Evolutionary conservation across 2,113 vertebrate species (phyloP).

Genomic region (sheep (Ovis aries)): DNA sequence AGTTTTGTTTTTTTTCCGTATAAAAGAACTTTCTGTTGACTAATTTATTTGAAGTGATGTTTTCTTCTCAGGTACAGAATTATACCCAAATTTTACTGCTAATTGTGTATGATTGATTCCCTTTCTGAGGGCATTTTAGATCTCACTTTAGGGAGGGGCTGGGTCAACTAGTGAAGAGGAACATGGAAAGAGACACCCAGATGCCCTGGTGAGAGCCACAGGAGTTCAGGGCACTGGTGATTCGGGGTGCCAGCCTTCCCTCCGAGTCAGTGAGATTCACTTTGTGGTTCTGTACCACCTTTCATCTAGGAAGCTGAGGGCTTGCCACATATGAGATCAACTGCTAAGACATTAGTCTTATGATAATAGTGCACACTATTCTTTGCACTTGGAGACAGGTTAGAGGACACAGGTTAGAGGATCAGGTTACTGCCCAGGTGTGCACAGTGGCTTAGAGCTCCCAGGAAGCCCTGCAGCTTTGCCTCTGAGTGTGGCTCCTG

Average conservation of each 20-base stretch:
- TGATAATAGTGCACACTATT: not conserved
- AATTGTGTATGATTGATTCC: not conserved
- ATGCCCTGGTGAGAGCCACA: not conserved
- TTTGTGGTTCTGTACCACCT: not conserved
- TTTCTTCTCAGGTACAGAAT: not conserved
- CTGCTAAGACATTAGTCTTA: not conserved
- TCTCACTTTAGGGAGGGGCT: not conserved
- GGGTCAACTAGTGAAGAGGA: not conserved
- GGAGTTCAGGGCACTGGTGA: not conserved
- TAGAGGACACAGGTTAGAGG: not conserved
- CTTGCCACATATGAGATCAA: not conserved
- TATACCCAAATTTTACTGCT: not conserved
- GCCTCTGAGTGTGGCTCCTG: not conserved
- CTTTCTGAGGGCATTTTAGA: not conserved
- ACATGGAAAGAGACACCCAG: not conserved
- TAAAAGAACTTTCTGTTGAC: not conserved
- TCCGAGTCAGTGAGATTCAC: not conserved
- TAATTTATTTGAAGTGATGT: constrained; percentile 26
- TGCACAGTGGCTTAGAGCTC: not conserved
- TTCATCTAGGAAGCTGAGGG: not conserved
- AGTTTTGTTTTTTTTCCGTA: not conserved
- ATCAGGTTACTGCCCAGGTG: not conserved
- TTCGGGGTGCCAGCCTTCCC: not conserved
- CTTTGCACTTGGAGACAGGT: not conserved
- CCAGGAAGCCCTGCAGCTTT: not conserved